Conservation (phyloP, 2,113 vertebrate genomes). For the Chrysemys picta region DNA sequence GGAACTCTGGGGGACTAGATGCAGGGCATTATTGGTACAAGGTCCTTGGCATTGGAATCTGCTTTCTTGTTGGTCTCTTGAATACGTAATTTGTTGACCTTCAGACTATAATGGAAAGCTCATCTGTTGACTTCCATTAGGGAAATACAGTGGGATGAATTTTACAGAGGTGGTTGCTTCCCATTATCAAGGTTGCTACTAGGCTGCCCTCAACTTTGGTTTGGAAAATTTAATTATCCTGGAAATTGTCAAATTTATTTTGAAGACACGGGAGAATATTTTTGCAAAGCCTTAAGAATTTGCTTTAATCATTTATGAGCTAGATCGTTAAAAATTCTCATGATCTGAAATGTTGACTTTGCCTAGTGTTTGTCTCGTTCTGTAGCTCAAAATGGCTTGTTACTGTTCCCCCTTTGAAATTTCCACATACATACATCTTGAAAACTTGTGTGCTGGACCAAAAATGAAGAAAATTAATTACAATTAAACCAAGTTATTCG, state of each 20-base stretch:
- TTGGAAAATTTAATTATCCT: conserved; percentile 2
- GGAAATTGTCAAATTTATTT: background rate
- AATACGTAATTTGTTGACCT: background rate
- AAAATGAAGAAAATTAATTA: background rate
- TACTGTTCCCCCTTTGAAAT: background rate
- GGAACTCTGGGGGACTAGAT: background rate
- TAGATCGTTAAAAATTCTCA: background rate
- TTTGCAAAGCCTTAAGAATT: background rate
- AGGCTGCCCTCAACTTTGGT: background rate
- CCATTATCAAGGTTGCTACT: background rate
- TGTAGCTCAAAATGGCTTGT: background rate
- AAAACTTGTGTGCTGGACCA: background rate
- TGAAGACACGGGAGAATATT: background rate
- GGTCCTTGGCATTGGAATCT: background rate
- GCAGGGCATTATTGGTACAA: background rate
- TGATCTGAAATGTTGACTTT: background rate
- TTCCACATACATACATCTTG: background rate
- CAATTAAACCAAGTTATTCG: background rate
- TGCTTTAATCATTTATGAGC: background rate
- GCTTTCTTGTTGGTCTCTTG: background rate
- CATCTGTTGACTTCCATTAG: background rate
- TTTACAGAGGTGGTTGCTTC: background rate
- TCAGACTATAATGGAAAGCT: background rate
- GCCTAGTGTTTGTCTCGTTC: background rate
- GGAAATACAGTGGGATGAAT: background rate